Base-by-base conservation (phyloP, 2,797 vertebrate species). In the Urophycis tenuis region DNA sequence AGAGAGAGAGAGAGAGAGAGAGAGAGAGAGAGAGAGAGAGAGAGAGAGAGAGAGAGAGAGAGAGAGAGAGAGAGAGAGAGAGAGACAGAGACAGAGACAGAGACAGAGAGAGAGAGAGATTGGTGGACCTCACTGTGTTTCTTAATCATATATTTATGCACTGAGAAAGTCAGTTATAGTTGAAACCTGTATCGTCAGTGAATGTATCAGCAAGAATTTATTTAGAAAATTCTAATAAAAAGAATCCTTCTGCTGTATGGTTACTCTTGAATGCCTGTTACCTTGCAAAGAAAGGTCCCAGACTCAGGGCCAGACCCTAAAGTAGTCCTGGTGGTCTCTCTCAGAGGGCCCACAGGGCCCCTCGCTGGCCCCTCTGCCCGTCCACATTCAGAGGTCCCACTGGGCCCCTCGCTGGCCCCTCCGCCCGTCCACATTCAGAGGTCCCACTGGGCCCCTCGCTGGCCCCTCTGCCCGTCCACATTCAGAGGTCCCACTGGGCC, bases 321-420 rank as follows among this genome's bases (percentile, higher is more conserved):
- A 60, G 25, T 1, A 60, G 11, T 22, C 53, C 10, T 67, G 60
- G 60, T 10, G 2, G 60, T 11, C 60, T 29, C 25, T 3, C 29
- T 25, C 60, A 67, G 60, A 67, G 35, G 4, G 4, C 35, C 35
- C 35, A 4, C 35, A n/a, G n/a, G n/a, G 35, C 35, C 35, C 35
- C 35, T 9, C 35, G 4, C 35, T 9, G 4, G 4, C 35, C 35
- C 35, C 35, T 9, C 35, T 9, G 35, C 60, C 60, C 25, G 25
- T 2, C 60, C 67, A 10, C 67, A 73, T 78, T 77, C 73, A 82
- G 71, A n/a, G n/a, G n/a, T n/a, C n/a, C n/a, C n/a, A n/a, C n/a
- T n/a, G n/a, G n/a, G n/a, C n/a, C n/a, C n/a, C n/a, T n/a, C n/a
- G n/a, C n/a, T n/a, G n/a, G n/a, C n/a, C n/a, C n/a, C n/a, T n/a